These are phyloP conservation scores for Ceyx margarethae DNA, from an alignment of 2,113 vertebrate species.

Conservation along the genomic window DNA sequence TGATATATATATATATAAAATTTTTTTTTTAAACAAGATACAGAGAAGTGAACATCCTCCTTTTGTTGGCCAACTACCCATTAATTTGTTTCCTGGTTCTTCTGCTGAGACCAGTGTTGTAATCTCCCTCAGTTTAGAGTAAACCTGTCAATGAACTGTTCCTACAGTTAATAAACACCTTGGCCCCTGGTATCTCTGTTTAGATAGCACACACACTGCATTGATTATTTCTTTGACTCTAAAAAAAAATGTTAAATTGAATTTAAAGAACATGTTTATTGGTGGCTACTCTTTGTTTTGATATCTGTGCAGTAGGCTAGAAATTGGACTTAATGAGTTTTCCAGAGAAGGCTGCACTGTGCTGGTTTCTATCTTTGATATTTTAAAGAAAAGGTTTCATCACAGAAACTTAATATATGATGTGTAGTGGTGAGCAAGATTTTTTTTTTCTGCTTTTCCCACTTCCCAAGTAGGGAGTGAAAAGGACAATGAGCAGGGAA, in stretches of 20 bases:
- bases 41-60: background rate
- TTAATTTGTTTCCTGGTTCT: background rate
- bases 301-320: background rate
- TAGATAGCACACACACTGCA: conserved; percentile 28
- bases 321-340: background rate
- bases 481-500: background rate
- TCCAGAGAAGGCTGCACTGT: background rate
- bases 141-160: background rate
- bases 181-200: conserved; percentile 33
- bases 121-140: background rate
- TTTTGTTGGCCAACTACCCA: background rate
- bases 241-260: conserved; percentile 38
- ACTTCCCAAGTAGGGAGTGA: background rate
- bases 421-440: background rate
- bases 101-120: background rate
- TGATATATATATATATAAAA: background rate
- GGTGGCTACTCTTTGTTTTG: background rate
- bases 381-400: background rate
- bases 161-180: conserved; percentile 48
- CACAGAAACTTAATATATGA: background rate
- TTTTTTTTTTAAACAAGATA: background rate
- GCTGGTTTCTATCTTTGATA: background rate
- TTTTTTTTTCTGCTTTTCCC: background rate
- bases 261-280: conserved; percentile 55
- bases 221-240: conserved; percentile 34